These are phyloP conservation scores for Bungarus multicinctus DNA, from an alignment of 2,113 vertebrate species.

Conservation along the genomic window DNA sequence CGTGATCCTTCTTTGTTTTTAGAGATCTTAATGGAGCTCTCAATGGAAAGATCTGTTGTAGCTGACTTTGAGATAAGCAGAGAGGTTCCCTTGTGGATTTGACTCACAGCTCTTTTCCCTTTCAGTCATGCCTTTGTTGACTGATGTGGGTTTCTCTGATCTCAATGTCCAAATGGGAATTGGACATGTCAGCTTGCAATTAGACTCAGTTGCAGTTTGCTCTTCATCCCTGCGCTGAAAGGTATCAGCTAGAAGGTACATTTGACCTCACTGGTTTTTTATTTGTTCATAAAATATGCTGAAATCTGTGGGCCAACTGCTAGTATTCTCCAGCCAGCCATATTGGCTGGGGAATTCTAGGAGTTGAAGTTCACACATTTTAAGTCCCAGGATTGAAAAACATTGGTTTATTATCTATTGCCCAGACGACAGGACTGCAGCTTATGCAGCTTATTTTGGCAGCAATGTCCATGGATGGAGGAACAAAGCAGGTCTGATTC, in stretches of 20 bases:
- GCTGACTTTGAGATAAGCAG: neutral
- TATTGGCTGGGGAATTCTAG: too few species aligned
- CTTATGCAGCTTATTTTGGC: neutral
- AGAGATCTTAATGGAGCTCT: neutral
- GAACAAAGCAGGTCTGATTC: neutral
- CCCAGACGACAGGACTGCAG: neutral
- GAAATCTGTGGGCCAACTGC: neutral
- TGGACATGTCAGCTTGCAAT: neutral
- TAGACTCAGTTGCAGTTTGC: too few species aligned
- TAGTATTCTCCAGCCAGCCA: neutral
- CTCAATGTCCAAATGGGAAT: neutral
- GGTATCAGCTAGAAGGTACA: neutral
- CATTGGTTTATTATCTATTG: neutral
- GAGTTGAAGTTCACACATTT: too few species aligned
- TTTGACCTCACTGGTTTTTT: neutral
- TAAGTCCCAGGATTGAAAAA: too few species aligned
- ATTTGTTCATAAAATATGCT: neutral
- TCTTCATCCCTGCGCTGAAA: neutral
- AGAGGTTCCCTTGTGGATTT: neutral
- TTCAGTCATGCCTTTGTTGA: neutral
- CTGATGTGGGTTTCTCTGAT: neutral
- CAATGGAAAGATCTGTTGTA: neutral
- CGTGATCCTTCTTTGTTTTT: neutral
- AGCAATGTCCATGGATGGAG: neutral
- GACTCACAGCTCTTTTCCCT: neutral